phyloP scores from a whole-genome alignment of 2,797 vertebrate genomes.

The Leucoraja ocellata region DNA sequence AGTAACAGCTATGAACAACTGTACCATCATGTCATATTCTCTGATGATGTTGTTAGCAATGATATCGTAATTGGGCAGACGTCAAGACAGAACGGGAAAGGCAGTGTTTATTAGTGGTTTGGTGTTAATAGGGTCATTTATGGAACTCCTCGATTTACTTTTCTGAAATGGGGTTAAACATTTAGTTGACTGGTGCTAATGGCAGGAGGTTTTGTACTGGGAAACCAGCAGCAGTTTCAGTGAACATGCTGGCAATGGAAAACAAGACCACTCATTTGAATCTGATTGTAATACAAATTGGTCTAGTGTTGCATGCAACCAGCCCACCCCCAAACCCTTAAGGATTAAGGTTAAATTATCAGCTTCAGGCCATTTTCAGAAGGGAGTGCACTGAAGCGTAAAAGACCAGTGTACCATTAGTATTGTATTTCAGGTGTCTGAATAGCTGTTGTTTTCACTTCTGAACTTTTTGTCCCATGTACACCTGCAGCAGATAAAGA shows the following conservation, averaged over 20 bases:
- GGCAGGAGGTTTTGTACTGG: neutral
- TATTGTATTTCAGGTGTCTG: conserved; percentile 44
- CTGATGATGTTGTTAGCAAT: neutral
- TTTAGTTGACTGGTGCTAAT: neutral
- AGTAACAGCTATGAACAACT: neutral
- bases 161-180: neutral
- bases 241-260: neutral
- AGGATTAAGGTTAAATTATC: conserved; percentile 1
- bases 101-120: neutral
- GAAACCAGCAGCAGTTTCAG: neutral
- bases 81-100: neutral
- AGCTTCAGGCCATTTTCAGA: neutral
- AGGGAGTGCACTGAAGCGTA: conserved; percentile 39
- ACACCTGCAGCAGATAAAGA: conserved; percentile 50
- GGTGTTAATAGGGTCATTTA: neutral
- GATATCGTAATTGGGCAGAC: neutral
- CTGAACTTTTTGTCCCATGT: conserved; percentile 46
- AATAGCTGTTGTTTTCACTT: conserved; percentile 45
- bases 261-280: neutral
- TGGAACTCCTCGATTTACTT: neutral
- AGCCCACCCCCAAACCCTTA: neutral
- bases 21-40: neutral
- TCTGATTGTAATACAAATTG: conserved; percentile 9
- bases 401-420: conserved; percentile 46
- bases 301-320: neutral